Conservation (phyloP, 2,888 invertebrate species). For the Agrilus cyanescens region DNA sequence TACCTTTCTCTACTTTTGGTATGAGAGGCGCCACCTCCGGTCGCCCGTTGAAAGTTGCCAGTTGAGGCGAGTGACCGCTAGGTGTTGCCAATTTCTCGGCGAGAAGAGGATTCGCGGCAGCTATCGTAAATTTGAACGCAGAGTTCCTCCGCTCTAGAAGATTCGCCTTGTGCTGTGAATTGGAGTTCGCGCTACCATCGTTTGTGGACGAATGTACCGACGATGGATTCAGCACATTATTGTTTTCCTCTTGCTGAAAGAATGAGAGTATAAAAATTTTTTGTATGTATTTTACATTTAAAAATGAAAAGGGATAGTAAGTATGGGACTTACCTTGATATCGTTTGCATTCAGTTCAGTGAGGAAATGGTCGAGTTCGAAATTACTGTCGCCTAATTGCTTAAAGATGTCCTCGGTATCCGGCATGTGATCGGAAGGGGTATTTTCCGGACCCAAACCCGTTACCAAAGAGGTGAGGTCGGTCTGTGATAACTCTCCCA, state of each 20-base stretch:
- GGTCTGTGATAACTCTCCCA: conserved; percentile 61
- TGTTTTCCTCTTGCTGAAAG: conserved; percentile 41
- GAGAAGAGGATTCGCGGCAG: conserved; percentile 74
- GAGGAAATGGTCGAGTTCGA: conserved; percentile 75
- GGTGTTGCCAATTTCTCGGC: conserved; percentile 62
- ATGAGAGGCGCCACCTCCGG: conserved; percentile 33
- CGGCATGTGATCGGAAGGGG: conserved; percentile 16
- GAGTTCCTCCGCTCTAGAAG: conserved; percentile 29
- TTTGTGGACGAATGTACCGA: conserved; percentile 15
- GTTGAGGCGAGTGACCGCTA: conserved; percentile 32
- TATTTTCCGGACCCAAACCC: conserved; percentile 42
- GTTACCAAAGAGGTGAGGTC: conserved; percentile 59
- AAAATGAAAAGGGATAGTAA: not conserved
- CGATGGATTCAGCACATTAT: conserved; percentile 29
- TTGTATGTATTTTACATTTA: not conserved
- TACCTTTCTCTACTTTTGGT: conserved; percentile 37
- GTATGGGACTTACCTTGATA: conserved; percentile 47
- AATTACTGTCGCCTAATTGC: conserved; percentile 71
- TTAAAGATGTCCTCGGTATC: conserved; percentile 73
- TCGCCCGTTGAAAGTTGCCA: conserved; percentile 14
- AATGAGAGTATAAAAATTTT: conserved; percentile 2
- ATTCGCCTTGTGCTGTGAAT: conserved; percentile 25
- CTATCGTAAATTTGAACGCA: conserved; percentile 55
- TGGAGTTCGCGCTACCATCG: conserved; percentile 11
- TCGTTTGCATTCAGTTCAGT: conserved; percentile 61